phyloP scores from a whole-genome alignment of 1,140 invertebrate genomes.

The Drosophila equinoxialis region DNA sequence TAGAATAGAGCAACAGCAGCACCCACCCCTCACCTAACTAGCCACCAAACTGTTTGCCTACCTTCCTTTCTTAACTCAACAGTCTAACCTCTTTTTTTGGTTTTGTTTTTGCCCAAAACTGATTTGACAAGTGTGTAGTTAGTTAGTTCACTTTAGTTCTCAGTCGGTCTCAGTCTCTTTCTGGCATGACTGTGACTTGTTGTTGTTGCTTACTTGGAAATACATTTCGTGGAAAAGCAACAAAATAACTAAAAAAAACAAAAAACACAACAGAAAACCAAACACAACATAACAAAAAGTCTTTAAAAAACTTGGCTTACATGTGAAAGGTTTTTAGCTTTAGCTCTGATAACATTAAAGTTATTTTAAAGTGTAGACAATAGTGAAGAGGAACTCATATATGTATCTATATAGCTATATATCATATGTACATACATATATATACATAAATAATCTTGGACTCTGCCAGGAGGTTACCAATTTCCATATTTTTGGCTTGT shows the following conservation, averaged over 20 bases:
- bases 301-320: constrained; percentile 7
- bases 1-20: background rate
- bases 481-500: too few relatives aligned
- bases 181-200: background rate
- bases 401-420: too few relatives aligned
- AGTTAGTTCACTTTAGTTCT: constrained; percentile 1
- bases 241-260: background rate
- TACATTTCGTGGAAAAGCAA: constrained; percentile 3
- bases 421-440: too few relatives aligned
- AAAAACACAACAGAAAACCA: constrained; percentile 16
- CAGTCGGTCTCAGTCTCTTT: background rate
- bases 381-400: too few relatives aligned
- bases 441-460: too few relatives aligned
- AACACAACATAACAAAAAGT: background rate
- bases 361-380: too few relatives aligned
- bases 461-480: too few relatives aligned
- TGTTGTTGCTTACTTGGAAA: constrained; percentile 2
- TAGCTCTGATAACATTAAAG: background rate
- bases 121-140: constrained; percentile 1
- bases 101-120: background rate
- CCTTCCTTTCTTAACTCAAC: background rate
- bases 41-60: too few relatives aligned
- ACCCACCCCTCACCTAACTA: background rate
- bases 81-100: background rate
- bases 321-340: background rate